Base-by-base conservation (phyloP, 2,113 vertebrate genomes). In the Corythoichthys haematopterus region DNA sequence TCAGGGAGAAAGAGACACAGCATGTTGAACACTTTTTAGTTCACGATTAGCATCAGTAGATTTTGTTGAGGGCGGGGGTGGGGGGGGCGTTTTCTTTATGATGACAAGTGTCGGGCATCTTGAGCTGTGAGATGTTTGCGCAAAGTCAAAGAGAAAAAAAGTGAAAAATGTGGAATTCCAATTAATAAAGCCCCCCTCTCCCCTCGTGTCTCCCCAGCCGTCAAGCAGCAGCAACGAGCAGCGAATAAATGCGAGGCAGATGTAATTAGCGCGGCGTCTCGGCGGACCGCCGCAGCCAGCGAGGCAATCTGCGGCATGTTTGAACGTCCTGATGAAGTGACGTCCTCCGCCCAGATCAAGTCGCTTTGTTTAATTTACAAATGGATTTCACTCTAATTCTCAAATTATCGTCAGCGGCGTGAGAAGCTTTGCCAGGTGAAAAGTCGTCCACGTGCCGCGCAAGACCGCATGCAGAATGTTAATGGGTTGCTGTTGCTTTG, bases 361-460 rank as follows among this genome's bases (percentile, higher is more conserved):
- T 98, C 96, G 96, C 96, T 98, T 95, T 98, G 95, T 98, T 98
- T 97, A 98, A 98, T 98, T 98, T 98, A 98, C 96, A 98, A 98
- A 98, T 98, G 95, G 95, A 98, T 98, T 98, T 98, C 94, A 93
- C 94, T 93, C 93, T 98, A 98, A 98, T 97, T 96, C 95, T 96
- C 95, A 96, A 98, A 98, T 97, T 98, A 98, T 95, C 94, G 95
- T 87, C 88, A 88, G 82, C 75, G n/a, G 63, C 68, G 28, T 33
- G 74, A 66, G 74, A 72, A 64, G 12, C 65, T 1, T 69, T 69
- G 72, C 37, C 65, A 73, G 75, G 68, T 69, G 74, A 67, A 75
- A 70, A 74, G 69, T 74, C 71, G 40, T 73, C 69, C 74, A 69
- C 69, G 72, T 74, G 77, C 64, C 45, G 56, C n/a, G 70, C 67